A percentile compares a stretch with the other conserved stretches of the same genome.
These are phyloP conservation scores for Myocastor coypus DNA, from an alignment of 2,113 vertebrate species.

Conservation along the genomic window DNA sequence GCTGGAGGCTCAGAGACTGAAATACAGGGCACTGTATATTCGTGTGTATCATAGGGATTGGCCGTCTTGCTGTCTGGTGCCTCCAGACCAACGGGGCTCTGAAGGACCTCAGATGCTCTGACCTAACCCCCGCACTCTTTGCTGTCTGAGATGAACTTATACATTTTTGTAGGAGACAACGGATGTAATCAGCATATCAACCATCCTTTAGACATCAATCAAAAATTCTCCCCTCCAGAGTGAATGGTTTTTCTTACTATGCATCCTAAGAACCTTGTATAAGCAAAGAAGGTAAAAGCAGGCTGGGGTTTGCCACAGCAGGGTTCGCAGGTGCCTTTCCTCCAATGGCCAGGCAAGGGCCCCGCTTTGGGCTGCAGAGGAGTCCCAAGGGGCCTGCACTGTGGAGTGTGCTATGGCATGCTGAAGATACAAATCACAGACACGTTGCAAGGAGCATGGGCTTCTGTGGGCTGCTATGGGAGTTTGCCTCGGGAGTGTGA, in stretches of 20 bases:
- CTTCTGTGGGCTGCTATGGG: background rate
- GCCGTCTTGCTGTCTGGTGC: background rate
- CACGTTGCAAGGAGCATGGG: background rate
- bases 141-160: constrained; percentile 16
- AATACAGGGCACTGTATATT: background rate
- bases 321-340: too few relatives aligned
- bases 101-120: background rate
- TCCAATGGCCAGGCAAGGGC: background rate
- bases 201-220: constrained; percentile 31
- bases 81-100: background rate
- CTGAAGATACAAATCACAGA: background rate
- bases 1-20: background rate
- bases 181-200: constrained; percentile 49
- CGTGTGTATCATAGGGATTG: background rate
- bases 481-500: background rate
- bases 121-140: background rate
- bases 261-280: background rate
- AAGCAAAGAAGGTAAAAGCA: background rate
- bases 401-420: background rate
- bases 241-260: background rate
- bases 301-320: background rate
- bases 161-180: constrained; percentile 49
- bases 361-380: background rate
- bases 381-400: background rate
- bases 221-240: constrained; percentile 7